These are phyloP conservation scores for Polyommatus icarus DNA, from an alignment of 2,888 invertebrate genomes.

Conservation along the genomic window DNA sequence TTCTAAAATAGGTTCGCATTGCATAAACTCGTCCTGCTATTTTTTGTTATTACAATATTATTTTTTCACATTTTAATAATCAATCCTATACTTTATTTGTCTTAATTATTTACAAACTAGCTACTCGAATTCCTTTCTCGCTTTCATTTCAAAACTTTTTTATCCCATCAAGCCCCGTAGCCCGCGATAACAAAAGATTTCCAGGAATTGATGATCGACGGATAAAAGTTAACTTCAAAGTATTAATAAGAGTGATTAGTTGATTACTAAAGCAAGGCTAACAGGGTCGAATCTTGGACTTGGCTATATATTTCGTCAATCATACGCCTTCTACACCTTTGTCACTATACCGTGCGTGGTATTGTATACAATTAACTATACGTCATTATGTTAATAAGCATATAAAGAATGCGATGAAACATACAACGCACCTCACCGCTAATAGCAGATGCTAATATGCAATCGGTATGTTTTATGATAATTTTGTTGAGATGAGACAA, in stretches of 20 bases:
- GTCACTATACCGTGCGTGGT: background rate
- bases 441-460: background rate
- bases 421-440: background rate
- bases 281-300: conserved; percentile 1
- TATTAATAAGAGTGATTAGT: no score
- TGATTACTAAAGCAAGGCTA: conserved; percentile 1
- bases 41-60: background rate
- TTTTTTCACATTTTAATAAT: background rate
- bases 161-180: no score
- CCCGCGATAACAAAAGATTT: no score
- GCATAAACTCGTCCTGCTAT: background rate
- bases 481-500: background rate
- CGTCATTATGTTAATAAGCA: conserved; percentile 9
- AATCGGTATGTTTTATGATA: conserved; percentile 7
- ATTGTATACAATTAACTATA: conserved; percentile 13
- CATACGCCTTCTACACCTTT: conserved; percentile 1
- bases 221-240: no score
- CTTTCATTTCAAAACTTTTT: background rate
- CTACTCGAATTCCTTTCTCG: no score
- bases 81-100: no score
- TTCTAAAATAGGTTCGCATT: background rate
- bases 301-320: conserved; percentile 9
- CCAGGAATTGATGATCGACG: no score
- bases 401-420: background rate
- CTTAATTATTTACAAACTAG: no score